Base-by-base conservation (phyloP, 2,113 vertebrate genomes). In the Bambusicola thoracicus region DNA sequence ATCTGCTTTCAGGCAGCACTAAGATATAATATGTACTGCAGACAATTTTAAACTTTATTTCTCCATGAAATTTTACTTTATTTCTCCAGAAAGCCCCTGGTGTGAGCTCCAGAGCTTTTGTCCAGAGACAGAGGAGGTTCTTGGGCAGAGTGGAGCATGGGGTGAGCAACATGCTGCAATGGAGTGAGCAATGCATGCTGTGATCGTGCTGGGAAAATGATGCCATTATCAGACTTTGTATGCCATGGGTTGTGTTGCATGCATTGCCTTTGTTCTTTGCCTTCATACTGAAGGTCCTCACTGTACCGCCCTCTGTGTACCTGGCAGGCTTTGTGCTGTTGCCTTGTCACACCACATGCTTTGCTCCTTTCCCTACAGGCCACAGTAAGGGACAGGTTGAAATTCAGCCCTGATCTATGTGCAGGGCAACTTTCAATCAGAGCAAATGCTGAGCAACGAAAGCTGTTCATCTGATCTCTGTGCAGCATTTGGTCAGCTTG, bases 221-320 rank as follows among this genome's bases (percentile, higher is more conserved):
- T 2, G 14, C 13, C 19, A 0, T 9, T 24, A 4, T 13, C 34
- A 20, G 49, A 4, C 29, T 34, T 12, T 6, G 3, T 11, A 36
- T 43, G 49, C 17, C 2, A 17, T 8, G 13, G 30, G 8, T 11
- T 4, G 27, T 17, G 1, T 21, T 8, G 25, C 1, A 20, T 21
- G 6, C 12, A 0, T 68, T 3, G 29, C 34, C 34, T 49, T 49
- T 7, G 1, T 36, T 8, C 30, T 79, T 63, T 6, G 18, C 56
- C 29, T n/a, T 16, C 40, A 34, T 19, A 8, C 9, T 6, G 17
- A 6, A 17, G 43, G 22, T 24, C 41, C 11, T 22, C 32, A 32
- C 10, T 0, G 5, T 29, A 8, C n/a, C 22, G 4, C 18, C 36
- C 24, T 21, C 44, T 25, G 9, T 8, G 1, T 4, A 4, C 6